Conservation (phyloP, 2,888 invertebrate genomes). For the Tetragonula carbonaria region DNA sequence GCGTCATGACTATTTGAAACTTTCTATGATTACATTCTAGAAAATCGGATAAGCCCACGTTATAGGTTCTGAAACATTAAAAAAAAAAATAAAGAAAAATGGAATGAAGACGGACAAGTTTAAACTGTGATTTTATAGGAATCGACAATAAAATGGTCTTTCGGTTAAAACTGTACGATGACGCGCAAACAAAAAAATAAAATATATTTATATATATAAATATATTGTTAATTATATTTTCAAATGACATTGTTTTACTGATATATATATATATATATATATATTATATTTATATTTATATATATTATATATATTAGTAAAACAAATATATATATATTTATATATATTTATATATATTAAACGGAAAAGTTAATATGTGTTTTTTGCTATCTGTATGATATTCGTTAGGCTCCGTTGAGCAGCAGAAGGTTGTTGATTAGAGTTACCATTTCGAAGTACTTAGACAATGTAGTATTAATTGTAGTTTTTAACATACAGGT, state of each 20-base stretch:
- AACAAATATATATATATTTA: background rate
- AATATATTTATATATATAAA: background rate
- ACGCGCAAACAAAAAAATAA: conserved; percentile 27
- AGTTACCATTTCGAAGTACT: conserved; percentile 69
- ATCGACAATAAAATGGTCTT: conserved; percentile 52
- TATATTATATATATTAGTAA: background rate
- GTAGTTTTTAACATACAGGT: conserved; percentile 49
- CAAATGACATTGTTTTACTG: conserved; percentile 38
- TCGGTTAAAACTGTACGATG: conserved; percentile 28
- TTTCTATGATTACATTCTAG: conserved; percentile 37
- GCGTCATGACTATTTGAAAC: conserved; percentile 43
- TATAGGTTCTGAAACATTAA: conserved; percentile 1
- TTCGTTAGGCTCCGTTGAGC: conserved; percentile 59
- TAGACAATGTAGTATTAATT: conserved; percentile 66
- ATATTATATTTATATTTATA: background rate
- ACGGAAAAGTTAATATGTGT: conserved; percentile 29
- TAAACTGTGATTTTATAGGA: conserved; percentile 58
- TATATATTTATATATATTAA: conserved; percentile 1
- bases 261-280: background rate
- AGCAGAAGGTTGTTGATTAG: conserved; percentile 59
- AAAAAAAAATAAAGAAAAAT: background rate
- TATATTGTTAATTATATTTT: conserved; percentile 48
- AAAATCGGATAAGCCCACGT: background rate
- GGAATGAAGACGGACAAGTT: conserved; percentile 17
- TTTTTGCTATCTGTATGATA: conserved; percentile 55